phyloP scores from a whole-genome alignment of 2,888 invertebrate genomes.

The Lissocephala sabroskyi region DNA sequence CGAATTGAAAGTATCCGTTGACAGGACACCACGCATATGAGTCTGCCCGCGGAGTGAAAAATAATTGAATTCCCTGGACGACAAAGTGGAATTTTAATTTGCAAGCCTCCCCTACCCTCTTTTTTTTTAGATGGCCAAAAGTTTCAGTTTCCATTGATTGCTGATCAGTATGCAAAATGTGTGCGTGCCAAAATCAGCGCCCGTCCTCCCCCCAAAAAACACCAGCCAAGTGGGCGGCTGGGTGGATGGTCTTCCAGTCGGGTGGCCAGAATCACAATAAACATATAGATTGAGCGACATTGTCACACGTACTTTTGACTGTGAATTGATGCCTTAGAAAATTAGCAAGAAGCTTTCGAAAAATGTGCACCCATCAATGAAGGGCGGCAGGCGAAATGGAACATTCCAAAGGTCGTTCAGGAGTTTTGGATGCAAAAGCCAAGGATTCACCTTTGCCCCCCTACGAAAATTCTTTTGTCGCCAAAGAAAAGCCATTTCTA shows the following conservation, averaged over 20 bases:
- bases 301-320: conserved; percentile 54
- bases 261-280: neutral
- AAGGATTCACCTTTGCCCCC: neutral
- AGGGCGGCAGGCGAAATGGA: no score
- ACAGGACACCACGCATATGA: conserved; percentile 5
- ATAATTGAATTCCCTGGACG: conserved; percentile 68
- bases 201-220: neutral
- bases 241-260: neutral
- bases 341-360: conserved; percentile 47
- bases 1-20: no score
- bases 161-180: conserved; percentile 68
- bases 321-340: conserved; percentile 66
- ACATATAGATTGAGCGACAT: conserved; percentile 25
- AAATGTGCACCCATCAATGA: conserved; percentile 8
- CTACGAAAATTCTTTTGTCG: neutral
- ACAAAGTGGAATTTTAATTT: conserved; percentile 69
- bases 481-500: conserved; percentile 16
- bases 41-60: conserved; percentile 22
- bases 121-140: no score
- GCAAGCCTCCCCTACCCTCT: conserved; percentile 23
- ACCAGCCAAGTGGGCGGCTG: neutral
- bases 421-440: conserved; percentile 13
- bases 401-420: conserved; percentile 21
- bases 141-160: conserved; percentile 43
- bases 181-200: conserved; percentile 60